Percentiles rank a stretch among this genome's conserved stretches.
These are phyloP conservation scores for Doryteuthis pealeii DNA, from an alignment of 1,140 invertebrate species.

Conservation along the genomic window DNA sequence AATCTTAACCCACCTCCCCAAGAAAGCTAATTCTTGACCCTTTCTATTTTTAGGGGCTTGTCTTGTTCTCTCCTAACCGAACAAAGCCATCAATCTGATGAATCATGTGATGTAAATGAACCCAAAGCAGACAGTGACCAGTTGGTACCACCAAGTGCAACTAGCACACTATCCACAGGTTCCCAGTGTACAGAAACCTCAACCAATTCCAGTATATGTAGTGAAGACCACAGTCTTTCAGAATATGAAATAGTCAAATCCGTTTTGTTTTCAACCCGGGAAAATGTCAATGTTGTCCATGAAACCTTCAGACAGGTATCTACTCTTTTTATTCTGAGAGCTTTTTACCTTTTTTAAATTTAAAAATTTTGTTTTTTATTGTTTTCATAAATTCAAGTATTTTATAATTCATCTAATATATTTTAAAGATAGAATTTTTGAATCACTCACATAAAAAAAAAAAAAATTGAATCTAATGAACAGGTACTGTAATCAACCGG, in stretches of 20 bases:
- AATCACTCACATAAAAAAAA: not conserved
- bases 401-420: not conserved
- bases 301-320: slow-evolving; percentile 83
- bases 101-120: slow-evolving; percentile 13
- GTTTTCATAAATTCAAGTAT: not conserved
- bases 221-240: slow-evolving; percentile 49
- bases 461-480: no score
- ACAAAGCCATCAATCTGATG: slow-evolving; percentile 7
- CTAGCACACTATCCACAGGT: slow-evolving; percentile 44
- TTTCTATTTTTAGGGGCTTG: slow-evolving; percentile 29
- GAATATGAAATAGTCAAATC: slow-evolving; percentile 74
- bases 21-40: no score
- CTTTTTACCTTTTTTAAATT: not conserved
- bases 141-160: slow-evolving; percentile 41
- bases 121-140: slow-evolving; percentile 30
- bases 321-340: slow-evolving; percentile 19
- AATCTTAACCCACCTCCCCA: no score
- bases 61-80: slow-evolving; percentile 39
- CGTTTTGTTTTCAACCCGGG: slow-evolving; percentile 83
- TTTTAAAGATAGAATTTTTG: not conserved
- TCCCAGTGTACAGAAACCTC: slow-evolving; percentile 45
- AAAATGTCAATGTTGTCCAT: slow-evolving; percentile 93
- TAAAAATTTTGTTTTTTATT: not conserved
- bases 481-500: no score
- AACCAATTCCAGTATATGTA: slow-evolving; percentile 53